Evolutionary conservation across 2,113 vertebrate genomes (phyloP), one percentile per base, ranked within the genome.

Genomic region (Hippocampus comes): DNA sequence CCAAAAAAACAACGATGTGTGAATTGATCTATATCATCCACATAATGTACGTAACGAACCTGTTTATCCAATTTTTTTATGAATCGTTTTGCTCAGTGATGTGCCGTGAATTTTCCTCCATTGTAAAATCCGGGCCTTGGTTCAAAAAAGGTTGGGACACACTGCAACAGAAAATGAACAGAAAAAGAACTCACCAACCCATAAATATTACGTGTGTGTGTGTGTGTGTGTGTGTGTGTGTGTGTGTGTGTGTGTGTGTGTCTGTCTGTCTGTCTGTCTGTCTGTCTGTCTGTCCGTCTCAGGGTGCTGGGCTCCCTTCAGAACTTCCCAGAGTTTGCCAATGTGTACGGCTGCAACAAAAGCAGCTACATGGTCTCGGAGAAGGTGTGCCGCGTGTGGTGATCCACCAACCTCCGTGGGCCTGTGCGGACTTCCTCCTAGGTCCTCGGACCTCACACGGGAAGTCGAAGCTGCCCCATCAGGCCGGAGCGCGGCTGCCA

Each of bases 281-380:
- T 59, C 42, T n/a, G 30, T 30, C 3, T 30, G 30, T 30, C 3
- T 30, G 30, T 30, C 30, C 76, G 18, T 53, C 25, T 46, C 87
- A 99, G 96, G 90, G 95, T 99, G 51, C 90, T 99, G 27, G 96
- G 96, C 41, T 95, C 96, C 9, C 84, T 99, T 80, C 96, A 98
- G 87, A 99, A 98, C 85, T 96, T 95, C 5, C 93, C 88, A 0
- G 95, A 97, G 82, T 99, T 99, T 84, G 92, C 96, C 71, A 94
- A 95, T 90, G 96, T 94, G 25, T 98, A 96, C 81, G 89, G 88
- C 4, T 99, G 97, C 89, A 90, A 60, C 76, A 88, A 90, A 10
- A 87, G 86, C 23, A 87, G 92, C 78, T 91, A 91, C 79, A 98
- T 98, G 97, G 89, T 95, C 68, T 94, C 96, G 67, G 83, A 90